Conservation (phyloP, 2,797 vertebrate genomes). For the Heliangelus exortis region DNA sequence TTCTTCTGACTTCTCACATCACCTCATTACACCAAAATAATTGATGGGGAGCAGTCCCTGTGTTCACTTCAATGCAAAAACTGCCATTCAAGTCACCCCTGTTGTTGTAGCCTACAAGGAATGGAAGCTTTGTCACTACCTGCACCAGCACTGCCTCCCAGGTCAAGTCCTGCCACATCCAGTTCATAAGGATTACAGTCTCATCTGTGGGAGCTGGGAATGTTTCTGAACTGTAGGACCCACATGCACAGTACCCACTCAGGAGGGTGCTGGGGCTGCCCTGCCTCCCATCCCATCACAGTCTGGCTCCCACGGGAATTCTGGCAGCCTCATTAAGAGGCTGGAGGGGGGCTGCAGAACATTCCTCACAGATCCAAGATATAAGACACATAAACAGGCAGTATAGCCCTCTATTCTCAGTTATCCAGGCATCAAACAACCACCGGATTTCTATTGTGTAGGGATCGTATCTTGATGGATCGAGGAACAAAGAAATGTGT, state of each 20-base stretch:
- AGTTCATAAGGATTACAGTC: accelerated
- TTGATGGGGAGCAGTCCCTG: background rate
- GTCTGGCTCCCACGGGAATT: background rate
- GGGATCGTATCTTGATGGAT: conserved; percentile 13
- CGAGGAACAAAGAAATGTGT: conserved; percentile 50
- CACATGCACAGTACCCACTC: accelerated
- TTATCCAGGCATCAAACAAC: conserved; percentile 5
- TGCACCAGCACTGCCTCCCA: background rate
- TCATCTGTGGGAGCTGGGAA: background rate
- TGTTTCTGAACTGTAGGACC: background rate
- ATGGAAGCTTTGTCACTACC: background rate
- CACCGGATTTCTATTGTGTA: background rate
- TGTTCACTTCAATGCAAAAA: background rate
- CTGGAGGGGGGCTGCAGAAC: background rate
- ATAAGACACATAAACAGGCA: background rate
- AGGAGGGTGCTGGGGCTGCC: background rate
- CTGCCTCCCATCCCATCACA: background rate
- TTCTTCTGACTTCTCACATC: background rate
- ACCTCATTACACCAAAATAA: background rate
- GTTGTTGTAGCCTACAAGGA: accelerated
- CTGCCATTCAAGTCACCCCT: background rate
- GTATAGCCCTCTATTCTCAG: background rate
- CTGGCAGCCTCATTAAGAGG: background rate
- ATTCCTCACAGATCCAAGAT: background rate
- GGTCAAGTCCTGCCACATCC: background rate